These are phyloP conservation scores for Orientallactaga bullata DNA, from an alignment of 2,113 vertebrate genomes.

Conservation along the genomic window DNA sequence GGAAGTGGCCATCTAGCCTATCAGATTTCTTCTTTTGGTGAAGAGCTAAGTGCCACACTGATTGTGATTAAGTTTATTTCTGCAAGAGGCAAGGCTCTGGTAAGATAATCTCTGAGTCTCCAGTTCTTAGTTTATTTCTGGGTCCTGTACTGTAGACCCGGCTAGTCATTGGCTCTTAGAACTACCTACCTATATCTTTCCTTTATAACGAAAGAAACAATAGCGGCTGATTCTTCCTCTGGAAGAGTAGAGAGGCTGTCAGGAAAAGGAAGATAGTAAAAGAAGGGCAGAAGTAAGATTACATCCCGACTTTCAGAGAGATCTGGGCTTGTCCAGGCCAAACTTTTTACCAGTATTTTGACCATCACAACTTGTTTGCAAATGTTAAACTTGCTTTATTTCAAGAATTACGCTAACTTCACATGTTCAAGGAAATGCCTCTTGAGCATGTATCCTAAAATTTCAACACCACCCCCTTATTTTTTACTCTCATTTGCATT, in stretches of 20 bases:
- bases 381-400: neutral
- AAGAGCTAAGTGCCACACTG: neutral
- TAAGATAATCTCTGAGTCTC: accelerated
- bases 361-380: neutral
- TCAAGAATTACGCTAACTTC: neutral
- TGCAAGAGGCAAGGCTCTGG: neutral
- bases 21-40: neutral
- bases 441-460: neutral
- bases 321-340: neutral
- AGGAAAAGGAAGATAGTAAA: neutral
- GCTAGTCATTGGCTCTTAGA: neutral
- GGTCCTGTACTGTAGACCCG: neutral
- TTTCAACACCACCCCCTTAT: accelerated
- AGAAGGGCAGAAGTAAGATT: neutral
- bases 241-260: accelerated
- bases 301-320: neutral
- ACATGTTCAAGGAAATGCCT: neutral
- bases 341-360: neutral
- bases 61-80: neutral
- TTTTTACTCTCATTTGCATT: neutral
- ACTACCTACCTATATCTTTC: neutral
- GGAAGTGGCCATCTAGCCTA: neutral
- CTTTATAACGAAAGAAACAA: neutral
- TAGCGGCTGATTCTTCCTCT: neutral
- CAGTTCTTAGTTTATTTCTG: neutral